Evolutionary conservation across 2,113 vertebrate species (phyloP), one percentile per base, ranked within the genome.

Genomic region (Leucosticte australis): DNA sequence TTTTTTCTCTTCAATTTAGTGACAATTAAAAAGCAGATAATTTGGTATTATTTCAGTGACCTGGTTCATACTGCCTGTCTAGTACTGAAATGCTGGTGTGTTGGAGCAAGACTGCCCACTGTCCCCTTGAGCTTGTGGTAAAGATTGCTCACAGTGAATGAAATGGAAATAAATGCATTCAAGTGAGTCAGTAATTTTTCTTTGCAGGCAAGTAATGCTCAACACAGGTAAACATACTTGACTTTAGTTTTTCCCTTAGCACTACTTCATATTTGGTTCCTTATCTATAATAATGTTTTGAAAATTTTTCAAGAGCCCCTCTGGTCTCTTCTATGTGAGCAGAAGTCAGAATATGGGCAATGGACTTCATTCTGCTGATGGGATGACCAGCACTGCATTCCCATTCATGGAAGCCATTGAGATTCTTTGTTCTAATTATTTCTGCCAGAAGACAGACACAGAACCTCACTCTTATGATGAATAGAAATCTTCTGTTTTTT

Each of bases 401-500:
- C 13, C 15, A 59, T 35, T 77, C 47, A 70, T 0, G 0, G 30
- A 46, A 90, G 53, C 18, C 20, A 13, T n/a, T 62, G 46, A 57
- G 33, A 92, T 33, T 75, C 73, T 67, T 81, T 87, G 30, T 63
- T 86, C 41, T 41, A 88, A 90, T 88, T 94, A 77, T 55, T 90
- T 55, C 52, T 81, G 27, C 27, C 39, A 84, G 44, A 88, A 94
- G 67, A 93, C 26, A 76, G 46, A 92, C 42, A 33, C 59, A 94
- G 50, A 93, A 70, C 19, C 41, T 83, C 56, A 37, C 4, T 90
- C 59, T 87, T 70, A 31, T 10, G 47, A 81, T 89, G 19, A 83
- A 90, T n/a, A 92, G 71, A 81, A 90, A 59, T 90, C 21, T 94
- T 87, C 46, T 56, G 52, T 1, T 31, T 86, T 92, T 93, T 90